Conservation (phyloP, 1,140 invertebrate species). For the Zaprionus ghesquierei region DNA sequence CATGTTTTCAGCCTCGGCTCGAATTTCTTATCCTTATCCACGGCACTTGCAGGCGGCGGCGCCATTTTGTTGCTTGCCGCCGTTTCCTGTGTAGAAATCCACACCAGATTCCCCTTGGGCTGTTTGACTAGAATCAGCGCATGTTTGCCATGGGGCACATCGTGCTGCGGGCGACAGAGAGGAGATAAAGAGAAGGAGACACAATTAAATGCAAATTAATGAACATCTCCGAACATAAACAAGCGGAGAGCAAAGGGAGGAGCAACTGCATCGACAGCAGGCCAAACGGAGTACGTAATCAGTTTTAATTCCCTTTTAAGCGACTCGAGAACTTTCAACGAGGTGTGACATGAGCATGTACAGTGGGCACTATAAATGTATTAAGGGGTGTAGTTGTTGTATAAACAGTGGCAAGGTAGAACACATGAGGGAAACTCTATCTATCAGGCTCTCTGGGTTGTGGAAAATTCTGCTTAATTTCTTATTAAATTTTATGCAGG, state of each 20-base stretch:
- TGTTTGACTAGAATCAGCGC: slow-evolving; percentile 92
- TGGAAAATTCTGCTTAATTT: too few relatives aligned
- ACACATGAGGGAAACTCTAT: background rate
- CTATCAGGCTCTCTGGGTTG: too few relatives aligned
- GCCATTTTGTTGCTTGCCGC: slow-evolving; percentile 72
- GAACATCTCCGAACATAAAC: slow-evolving; percentile 35
- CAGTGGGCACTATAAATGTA: background rate
- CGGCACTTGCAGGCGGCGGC: slow-evolving; percentile 57
- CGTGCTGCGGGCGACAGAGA: slow-evolving; percentile 85
- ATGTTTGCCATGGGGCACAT: slow-evolving; percentile 91
- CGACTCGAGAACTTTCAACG: background rate
- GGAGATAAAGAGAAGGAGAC: slow-evolving; percentile 1
- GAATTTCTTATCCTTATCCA: slow-evolving; percentile 82
- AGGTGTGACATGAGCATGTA: background rate
- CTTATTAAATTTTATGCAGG: too few relatives aligned
- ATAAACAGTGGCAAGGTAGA: background rate
- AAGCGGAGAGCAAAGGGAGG: background rate
- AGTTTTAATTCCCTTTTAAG: background rate
- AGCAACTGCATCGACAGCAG: background rate
- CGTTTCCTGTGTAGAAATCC: slow-evolving; percentile 88
- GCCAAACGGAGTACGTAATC: background rate
- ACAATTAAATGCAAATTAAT: slow-evolving; percentile 77
- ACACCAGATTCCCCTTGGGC: slow-evolving; percentile 91
- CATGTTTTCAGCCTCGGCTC: slow-evolving; percentile 86
- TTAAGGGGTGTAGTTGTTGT: background rate